Percentiles rank a stretch among this genome's conserved stretches.
phyloP scores from a whole-genome alignment of 2,888 invertebrate genomes.

The Sclerodermus sp. region DNA sequence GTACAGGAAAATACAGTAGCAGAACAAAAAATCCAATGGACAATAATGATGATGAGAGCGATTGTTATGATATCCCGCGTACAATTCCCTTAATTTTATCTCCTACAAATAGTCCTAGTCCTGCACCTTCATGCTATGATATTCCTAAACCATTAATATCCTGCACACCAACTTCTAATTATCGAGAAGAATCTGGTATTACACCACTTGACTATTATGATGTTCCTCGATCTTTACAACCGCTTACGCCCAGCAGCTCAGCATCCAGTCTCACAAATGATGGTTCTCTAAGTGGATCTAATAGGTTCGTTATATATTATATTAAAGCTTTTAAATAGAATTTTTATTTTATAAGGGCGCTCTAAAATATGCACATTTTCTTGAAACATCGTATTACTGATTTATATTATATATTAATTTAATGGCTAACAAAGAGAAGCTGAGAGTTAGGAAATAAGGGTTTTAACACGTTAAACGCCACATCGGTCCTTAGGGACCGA shows the following conservation, averaged over 20 bases:
- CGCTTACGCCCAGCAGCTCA: constrained; percentile 69
- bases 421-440: too few relatives aligned
- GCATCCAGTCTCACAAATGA: constrained; percentile 68
- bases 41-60: constrained; percentile 46
- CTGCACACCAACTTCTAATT: constrained; percentile 52
- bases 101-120: constrained; percentile 61
- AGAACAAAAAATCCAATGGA: not conserved
- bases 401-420: not conserved
- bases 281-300: constrained; percentile 63
- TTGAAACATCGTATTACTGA: not conserved
- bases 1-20: not conserved
- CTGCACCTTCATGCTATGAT: constrained; percentile 59
- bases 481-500: too few relatives aligned
- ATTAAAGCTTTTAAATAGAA: too few relatives aligned
- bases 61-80: constrained; percentile 67
- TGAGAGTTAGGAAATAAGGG: too few relatives aligned
- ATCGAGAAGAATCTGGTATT: constrained; percentile 45
- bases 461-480: too few relatives aligned
- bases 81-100: constrained; percentile 64
- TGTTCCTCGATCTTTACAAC: constrained; percentile 66
- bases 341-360: not conserved
- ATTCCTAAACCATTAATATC: constrained; percentile 49
- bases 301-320: constrained; percentile 49
- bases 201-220: constrained; percentile 64
- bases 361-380: not conserved